phyloP scores from a whole-genome alignment of 2,888 invertebrate genomes.

The Scaptomyza polygonia region DNA sequence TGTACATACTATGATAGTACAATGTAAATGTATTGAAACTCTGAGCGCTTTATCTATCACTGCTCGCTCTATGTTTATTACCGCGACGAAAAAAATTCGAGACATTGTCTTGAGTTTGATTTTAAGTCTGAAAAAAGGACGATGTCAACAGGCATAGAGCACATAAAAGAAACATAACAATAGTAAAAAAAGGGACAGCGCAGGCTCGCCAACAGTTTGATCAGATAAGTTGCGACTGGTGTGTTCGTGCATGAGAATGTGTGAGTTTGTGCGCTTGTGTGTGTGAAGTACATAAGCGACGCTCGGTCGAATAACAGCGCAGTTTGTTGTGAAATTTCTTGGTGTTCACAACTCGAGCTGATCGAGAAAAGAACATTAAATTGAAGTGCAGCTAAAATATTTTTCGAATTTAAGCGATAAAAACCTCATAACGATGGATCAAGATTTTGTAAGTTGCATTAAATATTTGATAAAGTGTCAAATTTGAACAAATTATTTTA shows the following conservation, averaged over 20 bases:
- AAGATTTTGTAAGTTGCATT: conserved; percentile 15
- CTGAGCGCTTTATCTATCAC: background rate
- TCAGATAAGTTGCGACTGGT: too few species aligned
- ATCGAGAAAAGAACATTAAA: background rate
- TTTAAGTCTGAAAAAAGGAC: background rate
- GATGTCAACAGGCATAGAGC: background rate
- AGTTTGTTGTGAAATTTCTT: conserved; percentile 30
- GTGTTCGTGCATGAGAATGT: background rate
- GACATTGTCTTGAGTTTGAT: background rate
- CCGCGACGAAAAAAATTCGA: background rate
- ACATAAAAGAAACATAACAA: background rate
- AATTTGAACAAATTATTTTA: background rate
- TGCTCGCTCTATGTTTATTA: background rate
- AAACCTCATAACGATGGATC: conserved; percentile 16
- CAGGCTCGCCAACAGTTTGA: background rate
- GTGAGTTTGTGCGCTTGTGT: background rate
- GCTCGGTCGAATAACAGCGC: background rate
- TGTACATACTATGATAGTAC: too few species aligned
- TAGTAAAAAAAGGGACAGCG: background rate
- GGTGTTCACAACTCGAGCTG: background rate
- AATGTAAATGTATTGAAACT: background rate
- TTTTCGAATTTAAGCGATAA: background rate
- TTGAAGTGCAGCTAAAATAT: background rate
- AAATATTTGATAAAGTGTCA: background rate
- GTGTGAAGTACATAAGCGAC: conserved; percentile 30